Percentiles rank a stretch among this genome's conserved stretches.
These are phyloP conservation scores for Branchellion lobata DNA, from an alignment of 2,888 invertebrate species.

Conservation along the genomic window DNA sequence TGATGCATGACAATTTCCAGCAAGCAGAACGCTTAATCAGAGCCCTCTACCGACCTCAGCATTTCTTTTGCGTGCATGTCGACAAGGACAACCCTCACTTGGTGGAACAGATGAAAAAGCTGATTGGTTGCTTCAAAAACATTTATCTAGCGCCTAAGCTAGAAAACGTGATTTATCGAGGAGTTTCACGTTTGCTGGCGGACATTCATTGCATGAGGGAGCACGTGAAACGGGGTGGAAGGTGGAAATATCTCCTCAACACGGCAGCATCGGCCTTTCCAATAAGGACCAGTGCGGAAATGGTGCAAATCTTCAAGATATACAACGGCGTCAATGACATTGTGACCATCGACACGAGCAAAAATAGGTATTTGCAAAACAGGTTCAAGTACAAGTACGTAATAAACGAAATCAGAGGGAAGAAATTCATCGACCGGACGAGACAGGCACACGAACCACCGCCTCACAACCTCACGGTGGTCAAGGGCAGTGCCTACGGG, in stretches of 20 bases:
- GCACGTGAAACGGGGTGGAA: slow-evolving; percentile 49
- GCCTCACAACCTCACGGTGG: slow-evolving; percentile 54
- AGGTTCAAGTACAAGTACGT: slow-evolving; percentile 44
- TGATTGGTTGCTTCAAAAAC: slow-evolving; percentile 22
- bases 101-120: slow-evolving; percentile 17
- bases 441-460: slow-evolving; percentile 49
- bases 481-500: slow-evolving; percentile 61
- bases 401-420: slow-evolving; percentile 30
- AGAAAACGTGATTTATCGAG: slow-evolving; percentile 59
- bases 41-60: slow-evolving; percentile 58
- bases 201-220: slow-evolving; percentile 61
- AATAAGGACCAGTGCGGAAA: slow-evolving; percentile 59
- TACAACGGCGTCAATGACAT: slow-evolving; percentile 62
- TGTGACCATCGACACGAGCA: slow-evolving; percentile 47
- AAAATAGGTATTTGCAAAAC: slow-evolving; percentile 38
- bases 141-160: slow-evolving; percentile 58
- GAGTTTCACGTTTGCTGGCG: slow-evolving; percentile 56
- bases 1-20: slow-evolving; percentile 16
- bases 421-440: slow-evolving; percentile 53
- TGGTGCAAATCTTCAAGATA: slow-evolving; percentile 59
- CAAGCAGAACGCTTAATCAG: slow-evolving; percentile 57
- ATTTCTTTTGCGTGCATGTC: slow-evolving; percentile 60
- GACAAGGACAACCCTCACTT: slow-evolving; percentile 54
- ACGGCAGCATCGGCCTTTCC: slow-evolving; percentile 60
- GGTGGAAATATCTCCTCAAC: slow-evolving; percentile 61